These are phyloP conservation scores for human DNA, from an alignment of 2,113 vertebrate genomes.

Conservation along the genomic window GRCh38 chr7:111349001-111349500, in stretches of 20 bases:
- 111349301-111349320: background rate
- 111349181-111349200: background rate
- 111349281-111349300: background rate
- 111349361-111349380: background rate
- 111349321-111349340: background rate
- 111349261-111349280: background rate
- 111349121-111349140: background rate
- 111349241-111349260: conserved; percentile 8
- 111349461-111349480: background rate
- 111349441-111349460: background rate
- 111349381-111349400: background rate
- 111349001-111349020: conserved; percentile 37
- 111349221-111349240: background rate
- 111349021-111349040: background rate
- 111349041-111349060: background rate
- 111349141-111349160: background rate
- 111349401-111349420: background rate
- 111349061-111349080: background rate
- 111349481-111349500: background rate
- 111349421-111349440: background rate
- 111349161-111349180: background rate
- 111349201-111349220: background rate
- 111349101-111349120: background rate
- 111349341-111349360: background rate
- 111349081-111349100: background rate